These are phyloP conservation scores for Drosophila tsacasi DNA, from an alignment of 1,140 invertebrate genomes.

Conservation along the genomic window DNA sequence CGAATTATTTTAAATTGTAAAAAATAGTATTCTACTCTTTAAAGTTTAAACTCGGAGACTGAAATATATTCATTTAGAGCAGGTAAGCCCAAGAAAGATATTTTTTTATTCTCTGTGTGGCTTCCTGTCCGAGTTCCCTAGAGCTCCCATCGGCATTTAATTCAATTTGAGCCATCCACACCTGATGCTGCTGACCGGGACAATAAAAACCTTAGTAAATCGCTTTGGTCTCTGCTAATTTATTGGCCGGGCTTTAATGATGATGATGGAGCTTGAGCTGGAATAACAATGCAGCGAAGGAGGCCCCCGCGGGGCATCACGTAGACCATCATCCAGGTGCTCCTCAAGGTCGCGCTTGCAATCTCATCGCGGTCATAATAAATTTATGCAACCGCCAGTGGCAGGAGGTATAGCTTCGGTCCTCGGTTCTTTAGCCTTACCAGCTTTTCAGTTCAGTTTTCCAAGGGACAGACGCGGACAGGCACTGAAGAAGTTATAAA, in stretches of 20 bases:
- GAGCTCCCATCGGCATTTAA: constrained; percentile 48
- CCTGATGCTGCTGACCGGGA: constrained; percentile 40
- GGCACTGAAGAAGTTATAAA: constrained; percentile 72
- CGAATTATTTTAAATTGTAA: neutral
- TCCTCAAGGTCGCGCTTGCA: constrained; percentile 69
- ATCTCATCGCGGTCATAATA: constrained; percentile 68
- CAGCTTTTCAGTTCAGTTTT: constrained; percentile 10
- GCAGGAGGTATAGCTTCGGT: constrained; percentile 8
- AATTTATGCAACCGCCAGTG: constrained; percentile 58
- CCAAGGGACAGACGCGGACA: neutral
- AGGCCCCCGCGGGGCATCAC: constrained; percentile 39
- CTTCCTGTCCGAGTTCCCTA: neutral
- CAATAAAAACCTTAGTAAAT: constrained; percentile 56
- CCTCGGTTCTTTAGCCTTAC: neutral
- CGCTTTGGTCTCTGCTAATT: constrained; percentile 57
- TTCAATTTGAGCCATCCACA: constrained; percentile 67
- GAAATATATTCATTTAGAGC: neutral
- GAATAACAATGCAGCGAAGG: constrained; percentile 44
- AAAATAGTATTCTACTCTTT: neutral
- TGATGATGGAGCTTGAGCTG: constrained; percentile 36
- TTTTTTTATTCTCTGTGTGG: constrained; percentile 10
- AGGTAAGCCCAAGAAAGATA: too few species aligned
- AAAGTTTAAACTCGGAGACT: neutral
- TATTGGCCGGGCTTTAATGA: constrained; percentile 57
- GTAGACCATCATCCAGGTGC: constrained; percentile 52